Evolutionary conservation across 2,797 vertebrate species (phyloP), one percentile per base, ranked within the genome.

Genomic region (Silurus lanzhouensis): DNA sequence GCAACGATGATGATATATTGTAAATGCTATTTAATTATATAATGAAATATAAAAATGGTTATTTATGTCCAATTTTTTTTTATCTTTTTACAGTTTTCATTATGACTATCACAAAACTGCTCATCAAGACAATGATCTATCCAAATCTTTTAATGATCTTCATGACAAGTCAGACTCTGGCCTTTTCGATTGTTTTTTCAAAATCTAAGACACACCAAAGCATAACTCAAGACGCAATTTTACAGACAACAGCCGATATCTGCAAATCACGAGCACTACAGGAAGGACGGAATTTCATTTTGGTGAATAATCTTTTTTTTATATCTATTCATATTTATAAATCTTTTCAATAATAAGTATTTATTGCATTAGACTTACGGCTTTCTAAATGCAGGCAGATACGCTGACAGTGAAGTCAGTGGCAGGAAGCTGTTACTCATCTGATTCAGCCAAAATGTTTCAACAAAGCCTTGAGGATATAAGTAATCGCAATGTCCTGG

Each of bases 161-260:
- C 2, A 52, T 64, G 52, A n/a, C 78, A 67, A 71, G 52, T 31
- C 25, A 58, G 60, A 20, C 48, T 31, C 31, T 67, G 81, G 75
- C 85, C 9, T 89, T 89, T 60, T 71, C 78, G 38, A 5, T 61
- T 31, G 13, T 72, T 0, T 0, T 8, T 12, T 20, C 2, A 14
- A 31, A 1, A 1, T 67, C 85, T 0, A 19, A 55, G 66, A 89
- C 84, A 3, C 89, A 90, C 22, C 60, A 64, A 5, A 22, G 79
- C 20, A 91, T 90, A 55, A 89, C 85, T 0, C 60, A 61, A 15
- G 77, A 2, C 2, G 87, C 89, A 13, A 87, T 91, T 57, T 85
- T 89, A 22, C 52, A 84, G 46, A 84, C 84, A 70, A 89, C 89
- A 4, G 75, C 75, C 3, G 75, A 88, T 2, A 79, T 88, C 20